phyloP scores from a whole-genome alignment of 2,113 vertebrate genomes.

The Pongo pygmaeus region DNA sequence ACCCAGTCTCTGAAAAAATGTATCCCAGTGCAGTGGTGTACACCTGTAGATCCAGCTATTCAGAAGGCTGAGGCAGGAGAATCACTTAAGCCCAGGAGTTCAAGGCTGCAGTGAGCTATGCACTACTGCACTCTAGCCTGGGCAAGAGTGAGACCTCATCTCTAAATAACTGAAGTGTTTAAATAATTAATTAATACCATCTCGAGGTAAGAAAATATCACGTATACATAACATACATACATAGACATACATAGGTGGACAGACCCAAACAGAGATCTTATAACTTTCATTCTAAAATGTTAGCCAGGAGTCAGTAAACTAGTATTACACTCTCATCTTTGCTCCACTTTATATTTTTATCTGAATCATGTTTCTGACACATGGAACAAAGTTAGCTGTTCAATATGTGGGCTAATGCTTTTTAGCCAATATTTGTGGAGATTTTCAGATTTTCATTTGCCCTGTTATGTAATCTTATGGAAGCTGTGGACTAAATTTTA shows the following conservation, averaged over 20 bases:
- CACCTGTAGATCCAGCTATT: too few species aligned
- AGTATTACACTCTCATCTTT: neutral
- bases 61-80: too few species aligned
- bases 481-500: neutral
- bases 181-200: neutral
- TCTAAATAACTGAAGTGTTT: too few species aligned
- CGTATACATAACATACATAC: neutral
- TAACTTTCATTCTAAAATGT: neutral
- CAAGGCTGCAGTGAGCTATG: too few species aligned
- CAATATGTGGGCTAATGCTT: neutral
- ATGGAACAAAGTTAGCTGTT: neutral
- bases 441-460: neutral
- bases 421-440: neutral
- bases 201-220: neutral
- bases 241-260: neutral
- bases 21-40: too few species aligned
- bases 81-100: too few species aligned
- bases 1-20: neutral
- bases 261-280: neutral
- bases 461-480: neutral
- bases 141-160: too few species aligned
- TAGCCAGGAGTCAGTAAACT: neutral
- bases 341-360: neutral
- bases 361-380: neutral
- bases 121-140: too few species aligned